Evolutionary conservation across 2,113 vertebrate species (phyloP).

Genomic region (Alectura lathami): DNA sequence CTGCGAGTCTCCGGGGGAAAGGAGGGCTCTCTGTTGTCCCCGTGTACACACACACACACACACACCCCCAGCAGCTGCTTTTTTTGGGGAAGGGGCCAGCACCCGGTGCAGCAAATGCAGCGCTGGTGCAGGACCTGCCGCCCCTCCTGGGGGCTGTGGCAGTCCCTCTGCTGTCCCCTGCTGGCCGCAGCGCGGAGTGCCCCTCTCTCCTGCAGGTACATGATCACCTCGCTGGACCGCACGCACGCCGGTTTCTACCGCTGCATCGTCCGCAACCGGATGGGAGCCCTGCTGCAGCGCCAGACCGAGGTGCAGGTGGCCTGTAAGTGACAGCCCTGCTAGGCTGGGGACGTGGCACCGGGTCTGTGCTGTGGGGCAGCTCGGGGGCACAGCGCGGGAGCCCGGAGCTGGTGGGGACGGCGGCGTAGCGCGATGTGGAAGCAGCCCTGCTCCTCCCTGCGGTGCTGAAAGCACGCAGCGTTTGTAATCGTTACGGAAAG

Average conservation of each 20-base stretch:
- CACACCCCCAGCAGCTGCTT: not conserved
- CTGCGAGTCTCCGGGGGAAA: not conserved
- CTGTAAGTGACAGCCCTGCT: slow-evolving; percentile 83
- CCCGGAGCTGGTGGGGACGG: not conserved
- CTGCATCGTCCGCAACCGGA: slow-evolving; percentile 94
- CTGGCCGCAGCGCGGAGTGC: not conserved
- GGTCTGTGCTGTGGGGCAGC: accelerated
- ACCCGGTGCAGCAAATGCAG: accelerated
- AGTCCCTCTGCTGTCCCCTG: not conserved
- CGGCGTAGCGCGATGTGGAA: not conserved
- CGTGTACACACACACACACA: accelerated
- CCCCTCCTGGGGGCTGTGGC: accelerated
- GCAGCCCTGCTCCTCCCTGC: not conserved
- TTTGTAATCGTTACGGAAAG: not conserved
- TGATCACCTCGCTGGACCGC: slow-evolving; percentile 94
- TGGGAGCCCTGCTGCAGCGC: slow-evolving; percentile 93
- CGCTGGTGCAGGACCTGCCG: not conserved
- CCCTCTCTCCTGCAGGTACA: slow-evolving; percentile 80
- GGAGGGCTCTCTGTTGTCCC: too few relatives aligned
- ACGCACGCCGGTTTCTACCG: slow-evolving; percentile 95
- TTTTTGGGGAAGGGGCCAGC: not conserved
- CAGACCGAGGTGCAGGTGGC: slow-evolving; percentile 96
- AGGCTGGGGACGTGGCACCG: not conserved
- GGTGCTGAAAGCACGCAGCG: not conserved
- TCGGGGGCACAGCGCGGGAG: accelerated